Evolutionary conservation across 1,140 invertebrate genomes (phyloP).

Genomic region (Nilaparvata lugens): DNA sequence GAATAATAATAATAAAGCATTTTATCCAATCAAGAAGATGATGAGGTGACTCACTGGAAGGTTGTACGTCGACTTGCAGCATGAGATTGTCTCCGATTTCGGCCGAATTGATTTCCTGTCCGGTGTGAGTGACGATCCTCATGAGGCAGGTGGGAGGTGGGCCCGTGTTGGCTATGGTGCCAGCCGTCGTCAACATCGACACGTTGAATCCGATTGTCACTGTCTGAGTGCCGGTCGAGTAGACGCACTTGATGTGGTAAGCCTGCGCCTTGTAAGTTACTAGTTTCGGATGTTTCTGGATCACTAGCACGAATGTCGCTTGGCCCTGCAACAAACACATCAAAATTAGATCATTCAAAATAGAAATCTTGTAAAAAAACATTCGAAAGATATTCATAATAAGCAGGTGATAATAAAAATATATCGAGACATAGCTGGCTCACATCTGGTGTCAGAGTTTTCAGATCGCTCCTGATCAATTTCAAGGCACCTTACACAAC

Average conservation of each 20-base stretch:
- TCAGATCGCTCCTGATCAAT: too few species aligned
- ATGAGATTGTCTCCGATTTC: slow-evolving; percentile 88
- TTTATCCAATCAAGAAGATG: too few species aligned
- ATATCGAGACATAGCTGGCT: too few species aligned
- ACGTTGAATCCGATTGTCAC: slow-evolving; percentile 90
- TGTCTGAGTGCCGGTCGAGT: slow-evolving; percentile 87
- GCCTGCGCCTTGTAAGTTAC: slow-evolving; percentile 92
- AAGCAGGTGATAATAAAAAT: too few species aligned
- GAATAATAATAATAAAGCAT: too few species aligned
- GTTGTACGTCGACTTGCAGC: slow-evolving; percentile 87
- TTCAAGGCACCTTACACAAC: too few species aligned
- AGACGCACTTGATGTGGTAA: slow-evolving; percentile 90
- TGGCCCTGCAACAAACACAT: slow-evolving; percentile 52
- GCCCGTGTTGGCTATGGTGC: slow-evolving; percentile 90
- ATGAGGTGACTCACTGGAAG: slow-evolving; percentile 70
- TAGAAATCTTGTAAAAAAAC: too few species aligned
- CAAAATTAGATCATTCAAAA: too few species aligned
- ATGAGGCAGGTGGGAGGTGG: slow-evolving; percentile 87
- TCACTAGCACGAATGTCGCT: slow-evolving; percentile 84
- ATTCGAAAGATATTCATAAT: too few species aligned
- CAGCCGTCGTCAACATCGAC: slow-evolving; percentile 88
- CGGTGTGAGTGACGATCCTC: slow-evolving; percentile 80
- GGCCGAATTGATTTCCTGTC: slow-evolving; percentile 79
- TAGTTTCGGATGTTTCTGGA: slow-evolving; percentile 90
- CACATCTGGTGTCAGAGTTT: too few species aligned